Percentiles rank a stretch among this genome's conserved stretches.
These are phyloP conservation scores for Falco berigora DNA, from an alignment of 2,797 vertebrate genomes.

Conservation along the genomic window DNA sequence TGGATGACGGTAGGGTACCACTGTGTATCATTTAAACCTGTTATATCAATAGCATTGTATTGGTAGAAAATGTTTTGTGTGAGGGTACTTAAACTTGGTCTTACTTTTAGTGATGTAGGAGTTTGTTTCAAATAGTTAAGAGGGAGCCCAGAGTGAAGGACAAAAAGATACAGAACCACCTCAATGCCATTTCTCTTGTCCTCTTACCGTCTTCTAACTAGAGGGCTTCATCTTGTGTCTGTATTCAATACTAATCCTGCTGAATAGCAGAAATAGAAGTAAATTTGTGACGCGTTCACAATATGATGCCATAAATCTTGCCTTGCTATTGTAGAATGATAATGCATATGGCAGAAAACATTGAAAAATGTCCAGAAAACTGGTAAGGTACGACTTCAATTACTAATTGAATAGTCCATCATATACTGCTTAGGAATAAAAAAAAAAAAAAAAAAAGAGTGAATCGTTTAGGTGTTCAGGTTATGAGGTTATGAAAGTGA, in stretches of 20 bases:
- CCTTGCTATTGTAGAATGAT: background rate
- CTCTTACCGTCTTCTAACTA: background rate
- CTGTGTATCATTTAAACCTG: background rate
- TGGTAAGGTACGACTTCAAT: background rate
- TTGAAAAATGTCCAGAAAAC: background rate
- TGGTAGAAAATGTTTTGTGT: background rate
- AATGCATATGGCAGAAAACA: background rate
- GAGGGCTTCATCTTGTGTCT: background rate
- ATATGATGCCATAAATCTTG: background rate
- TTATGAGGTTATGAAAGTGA: background rate
- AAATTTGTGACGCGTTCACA: background rate
- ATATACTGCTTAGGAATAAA: background rate
- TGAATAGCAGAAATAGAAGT: background rate
- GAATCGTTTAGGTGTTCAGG: background rate
- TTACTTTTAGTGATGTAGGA: background rate
- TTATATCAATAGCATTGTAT: background rate
- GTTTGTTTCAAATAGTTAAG: background rate
- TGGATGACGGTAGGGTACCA: slow-evolving; percentile 84
- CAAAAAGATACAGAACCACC: background rate
- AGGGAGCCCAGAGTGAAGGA: background rate
- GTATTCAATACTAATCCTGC: background rate
- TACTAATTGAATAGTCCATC: background rate
- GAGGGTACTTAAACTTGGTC: background rate
- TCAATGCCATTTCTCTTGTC: background rate
- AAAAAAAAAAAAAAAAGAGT: background rate